Conservation (phyloP, 2,797 vertebrate species). For the Darevskia mixta region DNA sequence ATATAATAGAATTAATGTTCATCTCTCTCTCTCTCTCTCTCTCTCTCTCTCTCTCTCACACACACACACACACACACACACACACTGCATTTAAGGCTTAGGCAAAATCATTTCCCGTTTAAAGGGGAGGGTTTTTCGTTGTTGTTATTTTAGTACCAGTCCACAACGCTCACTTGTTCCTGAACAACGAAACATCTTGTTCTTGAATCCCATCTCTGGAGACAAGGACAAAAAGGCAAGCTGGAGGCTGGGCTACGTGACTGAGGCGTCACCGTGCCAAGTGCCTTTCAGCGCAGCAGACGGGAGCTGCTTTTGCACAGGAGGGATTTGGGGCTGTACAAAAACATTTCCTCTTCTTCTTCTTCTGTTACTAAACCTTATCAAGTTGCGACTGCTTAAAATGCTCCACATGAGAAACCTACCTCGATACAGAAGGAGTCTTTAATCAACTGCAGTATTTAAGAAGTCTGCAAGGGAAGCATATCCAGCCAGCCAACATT, state of each 20-base stretch:
- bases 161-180: constrained; percentile 55
- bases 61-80: background rate
- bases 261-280: constrained; percentile 81
- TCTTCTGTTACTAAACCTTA: constrained; percentile 80
- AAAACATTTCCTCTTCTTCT: constrained; percentile 79
- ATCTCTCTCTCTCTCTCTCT: too few species aligned
- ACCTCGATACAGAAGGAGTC: constrained; percentile 23
- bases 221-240: constrained; percentile 77
- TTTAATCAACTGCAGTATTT: constrained; percentile 64
- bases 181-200: constrained; percentile 69
- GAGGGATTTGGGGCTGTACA: constrained; percentile 69
- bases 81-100: constrained; percentile 39
- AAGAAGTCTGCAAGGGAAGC: constrained; percentile 50
- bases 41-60: too few species aligned
- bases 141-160: constrained; percentile 45
- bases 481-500: constrained; percentile 52
- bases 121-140: constrained; percentile 42
- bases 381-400: constrained; percentile 79
- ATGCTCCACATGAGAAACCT: constrained; percentile 66
- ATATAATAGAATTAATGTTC: background rate
- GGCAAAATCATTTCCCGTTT: constrained; percentile 51
- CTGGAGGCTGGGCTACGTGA: constrained; percentile 69
- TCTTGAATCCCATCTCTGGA: constrained; percentile 64
- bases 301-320: constrained; percentile 71
- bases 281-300: constrained; percentile 65